A percentile compares a stretch with the other conserved stretches of the same genome.
Conservation (phyloP, 2,888 invertebrate species). For the Scelioninae gen. 1 region DNA sequence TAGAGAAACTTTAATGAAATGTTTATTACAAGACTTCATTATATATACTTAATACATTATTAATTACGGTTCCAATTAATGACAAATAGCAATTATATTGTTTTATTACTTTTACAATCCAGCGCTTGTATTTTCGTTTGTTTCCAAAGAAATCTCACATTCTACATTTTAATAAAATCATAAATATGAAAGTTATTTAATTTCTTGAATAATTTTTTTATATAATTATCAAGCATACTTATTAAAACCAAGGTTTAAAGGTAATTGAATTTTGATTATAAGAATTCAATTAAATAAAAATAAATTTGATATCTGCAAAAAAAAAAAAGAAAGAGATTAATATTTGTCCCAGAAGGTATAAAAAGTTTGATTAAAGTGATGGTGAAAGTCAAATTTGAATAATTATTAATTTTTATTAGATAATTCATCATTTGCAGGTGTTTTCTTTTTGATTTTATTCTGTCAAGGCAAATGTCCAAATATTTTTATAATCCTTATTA, state of each 20-base stretch:
- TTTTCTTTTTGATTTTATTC: neutral
- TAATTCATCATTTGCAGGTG: neutral
- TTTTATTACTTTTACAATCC: constrained; percentile 27
- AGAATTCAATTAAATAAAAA: neutral
- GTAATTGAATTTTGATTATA: neutral
- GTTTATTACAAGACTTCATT: constrained; percentile 18
- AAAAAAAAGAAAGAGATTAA: neutral
- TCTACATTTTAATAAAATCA: neutral
- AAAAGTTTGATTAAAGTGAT: neutral
- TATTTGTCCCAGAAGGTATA: neutral
- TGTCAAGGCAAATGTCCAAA: constrained; percentile 16
- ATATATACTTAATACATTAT: constrained; percentile 42
- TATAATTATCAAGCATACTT: neutral
- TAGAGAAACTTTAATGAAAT: constrained; percentile 13
- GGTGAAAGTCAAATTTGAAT: constrained; percentile 15
- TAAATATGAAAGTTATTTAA: neutral
- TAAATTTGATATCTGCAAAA: neutral
- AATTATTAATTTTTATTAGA: neutral
- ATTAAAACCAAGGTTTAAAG: neutral
- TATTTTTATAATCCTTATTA: constrained; percentile 14
- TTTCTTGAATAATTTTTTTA: neutral
- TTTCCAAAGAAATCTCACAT: constrained; percentile 11
- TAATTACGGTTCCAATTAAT: constrained; percentile 22
- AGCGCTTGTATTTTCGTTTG: neutral
- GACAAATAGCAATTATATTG: constrained; percentile 16